Percentiles rank a stretch among this genome's conserved stretches.
phyloP scores from a whole-genome alignment of 2,888 invertebrate species.

The Lobophora halterata region DNA sequence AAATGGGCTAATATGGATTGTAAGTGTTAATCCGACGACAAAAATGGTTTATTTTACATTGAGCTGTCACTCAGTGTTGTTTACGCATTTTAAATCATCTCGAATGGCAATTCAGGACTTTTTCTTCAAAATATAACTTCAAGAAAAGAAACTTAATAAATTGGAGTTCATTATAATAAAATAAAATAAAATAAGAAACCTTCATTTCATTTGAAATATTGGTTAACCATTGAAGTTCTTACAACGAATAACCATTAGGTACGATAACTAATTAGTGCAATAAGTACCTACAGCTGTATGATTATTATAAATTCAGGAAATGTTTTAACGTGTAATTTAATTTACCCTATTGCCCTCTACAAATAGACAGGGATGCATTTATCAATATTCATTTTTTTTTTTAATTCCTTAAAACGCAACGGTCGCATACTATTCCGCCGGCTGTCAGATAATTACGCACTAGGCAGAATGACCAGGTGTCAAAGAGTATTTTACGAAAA shows the following conservation, averaged over 20 bases:
- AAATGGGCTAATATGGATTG: conserved; percentile 21
- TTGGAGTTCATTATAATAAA: too few species aligned
- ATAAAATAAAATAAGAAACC: too few species aligned
- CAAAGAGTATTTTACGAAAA: conserved; percentile 57
- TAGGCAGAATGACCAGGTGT: conserved; percentile 70
- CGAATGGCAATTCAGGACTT: background rate
- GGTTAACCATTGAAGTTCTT: conserved; percentile 1
- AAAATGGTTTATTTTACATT: conserved; percentile 22
- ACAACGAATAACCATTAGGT: conserved; percentile 4
- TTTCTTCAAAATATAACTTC: too few species aligned
- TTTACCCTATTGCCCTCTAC: conserved; percentile 41
- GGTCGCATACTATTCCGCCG: conserved; percentile 39
- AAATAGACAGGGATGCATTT: conserved; percentile 28
- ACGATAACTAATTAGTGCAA: conserved; percentile 22
- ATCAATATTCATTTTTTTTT: conserved; percentile 48
- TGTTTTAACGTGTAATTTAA: conserved; percentile 35
- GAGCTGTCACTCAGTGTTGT: conserved; percentile 21
- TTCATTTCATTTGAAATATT: too few species aligned
- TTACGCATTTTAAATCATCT: conserved; percentile 4
- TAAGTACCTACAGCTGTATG: conserved; percentile 41
- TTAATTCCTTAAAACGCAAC: conserved; percentile 48
- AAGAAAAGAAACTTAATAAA: too few species aligned
- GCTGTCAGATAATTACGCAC: conserved; percentile 49
- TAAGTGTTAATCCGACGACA: conserved; percentile 24
- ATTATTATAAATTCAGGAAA: conserved; percentile 45